phyloP scores from a whole-genome alignment of 2,888 invertebrate genomes.

The Phytoseiulus persimilis region DNA sequence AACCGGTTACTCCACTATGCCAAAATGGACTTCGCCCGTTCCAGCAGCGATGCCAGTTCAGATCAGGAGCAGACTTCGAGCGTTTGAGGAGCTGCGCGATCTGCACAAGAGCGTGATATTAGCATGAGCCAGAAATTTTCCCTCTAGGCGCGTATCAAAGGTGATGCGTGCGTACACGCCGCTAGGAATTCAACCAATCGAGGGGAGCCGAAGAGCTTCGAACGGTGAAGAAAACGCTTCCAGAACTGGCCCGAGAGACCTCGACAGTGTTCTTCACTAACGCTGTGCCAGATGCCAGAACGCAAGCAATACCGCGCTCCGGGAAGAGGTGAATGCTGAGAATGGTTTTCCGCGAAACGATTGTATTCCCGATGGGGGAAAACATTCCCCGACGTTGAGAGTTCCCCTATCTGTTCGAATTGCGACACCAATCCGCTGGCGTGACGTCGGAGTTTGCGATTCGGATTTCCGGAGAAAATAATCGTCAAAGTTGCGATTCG shows the following conservation, averaged over 20 bases:
- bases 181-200: background rate
- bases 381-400: too few species aligned
- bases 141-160: background rate
- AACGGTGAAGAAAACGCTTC: background rate
- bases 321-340: too few species aligned
- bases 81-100: background rate
- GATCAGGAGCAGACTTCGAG: conserved; percentile 34
- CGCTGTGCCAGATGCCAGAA: too few species aligned
- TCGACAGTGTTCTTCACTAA: background rate
- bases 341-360: too few species aligned
- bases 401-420: too few species aligned
- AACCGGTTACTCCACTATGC: conserved; percentile 36
- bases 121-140: background rate
- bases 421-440: too few species aligned
- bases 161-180: background rate
- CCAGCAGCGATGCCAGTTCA: conserved; percentile 27
- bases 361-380: too few species aligned
- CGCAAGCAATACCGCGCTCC: too few species aligned
- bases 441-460: too few species aligned
- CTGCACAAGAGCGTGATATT: background rate
- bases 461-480: too few species aligned
- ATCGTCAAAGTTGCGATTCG: too few species aligned
- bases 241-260: background rate
- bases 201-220: background rate
- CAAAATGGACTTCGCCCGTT: conserved; percentile 33